A percentile compares a stretch with the other conserved stretches of the same genome.
Evolutionary conservation across 2,797 vertebrate genomes (phyloP).

Genomic region (Sylvia borin): DNA sequence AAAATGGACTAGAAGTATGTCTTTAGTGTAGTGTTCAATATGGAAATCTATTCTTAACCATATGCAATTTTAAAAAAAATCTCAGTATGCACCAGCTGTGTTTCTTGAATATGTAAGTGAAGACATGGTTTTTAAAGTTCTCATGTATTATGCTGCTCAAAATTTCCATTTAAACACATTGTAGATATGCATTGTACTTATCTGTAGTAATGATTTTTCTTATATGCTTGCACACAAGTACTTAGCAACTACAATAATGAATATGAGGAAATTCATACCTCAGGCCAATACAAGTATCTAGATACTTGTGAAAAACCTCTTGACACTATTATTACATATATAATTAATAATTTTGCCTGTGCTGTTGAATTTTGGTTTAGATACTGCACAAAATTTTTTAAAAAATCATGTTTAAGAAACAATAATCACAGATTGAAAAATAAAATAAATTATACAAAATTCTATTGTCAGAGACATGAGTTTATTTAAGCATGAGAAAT

Average conservation of each 20-base stretch:
- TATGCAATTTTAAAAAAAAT: background rate
- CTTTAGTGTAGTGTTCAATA: background rate
- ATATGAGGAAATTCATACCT: background rate
- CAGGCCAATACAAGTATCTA: background rate
- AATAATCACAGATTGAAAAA: background rate
- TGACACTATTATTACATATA: background rate
- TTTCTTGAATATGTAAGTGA: background rate
- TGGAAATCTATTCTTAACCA: background rate
- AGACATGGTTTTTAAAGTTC: background rate
- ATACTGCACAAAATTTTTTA: background rate
- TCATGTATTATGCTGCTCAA: background rate
- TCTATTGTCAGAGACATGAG: background rate
- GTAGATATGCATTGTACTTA: background rate
- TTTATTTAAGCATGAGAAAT: background rate
- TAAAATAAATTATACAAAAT: background rate
- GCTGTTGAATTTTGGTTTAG: background rate
- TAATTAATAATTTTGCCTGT: background rate
- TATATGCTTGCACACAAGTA: background rate
- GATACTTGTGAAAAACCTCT: background rate
- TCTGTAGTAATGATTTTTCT: background rate
- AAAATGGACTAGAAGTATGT: background rate
- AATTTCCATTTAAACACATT: background rate
- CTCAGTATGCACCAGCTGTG: background rate
- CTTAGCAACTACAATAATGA: background rate
- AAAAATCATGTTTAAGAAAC: background rate